Conservation (phyloP, 2,888 invertebrate species). For the Oeneis ivallda region DNA sequence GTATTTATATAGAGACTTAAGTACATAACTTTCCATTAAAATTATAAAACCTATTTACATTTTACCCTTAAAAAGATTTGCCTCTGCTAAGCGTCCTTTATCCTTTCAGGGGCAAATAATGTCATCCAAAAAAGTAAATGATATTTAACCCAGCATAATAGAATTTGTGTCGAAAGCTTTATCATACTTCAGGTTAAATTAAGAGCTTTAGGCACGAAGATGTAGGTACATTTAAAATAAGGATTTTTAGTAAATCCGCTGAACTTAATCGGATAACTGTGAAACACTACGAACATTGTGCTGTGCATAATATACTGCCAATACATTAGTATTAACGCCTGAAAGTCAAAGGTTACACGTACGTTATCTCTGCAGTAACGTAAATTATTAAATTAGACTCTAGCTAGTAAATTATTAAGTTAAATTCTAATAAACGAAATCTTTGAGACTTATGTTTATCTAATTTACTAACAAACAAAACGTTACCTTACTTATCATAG, state of each 20-base stretch:
- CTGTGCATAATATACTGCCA: background rate
- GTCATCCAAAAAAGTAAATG: conserved; percentile 2
- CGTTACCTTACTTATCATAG: too few species aligned
- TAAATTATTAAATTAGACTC: background rate
- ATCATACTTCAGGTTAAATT: conserved; percentile 7
- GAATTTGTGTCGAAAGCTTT: conserved; percentile 6
- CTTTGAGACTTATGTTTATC: too few species aligned
- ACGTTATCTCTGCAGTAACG: background rate
- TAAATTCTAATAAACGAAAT: too few species aligned
- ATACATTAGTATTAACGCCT: background rate
- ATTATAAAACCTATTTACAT: background rate
- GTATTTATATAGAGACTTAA: background rate
- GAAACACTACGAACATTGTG: background rate
- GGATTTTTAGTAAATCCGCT: conserved; percentile 9
- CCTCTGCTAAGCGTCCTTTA: conserved; percentile 1
- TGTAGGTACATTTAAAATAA: conserved; percentile 12
- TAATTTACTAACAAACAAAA: too few species aligned
- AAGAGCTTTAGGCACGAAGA: conserved; percentile 10
- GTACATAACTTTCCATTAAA: background rate
- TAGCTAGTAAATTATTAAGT: too few species aligned
- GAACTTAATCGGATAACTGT: conserved; percentile 12
- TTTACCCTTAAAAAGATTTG: background rate
- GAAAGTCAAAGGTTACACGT: background rate
- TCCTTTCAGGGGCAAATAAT: background rate
- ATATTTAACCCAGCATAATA: conserved; percentile 5